phyloP scores from a whole-genome alignment of 2,888 invertebrate species.

The Nymphalis c-album region DNA sequence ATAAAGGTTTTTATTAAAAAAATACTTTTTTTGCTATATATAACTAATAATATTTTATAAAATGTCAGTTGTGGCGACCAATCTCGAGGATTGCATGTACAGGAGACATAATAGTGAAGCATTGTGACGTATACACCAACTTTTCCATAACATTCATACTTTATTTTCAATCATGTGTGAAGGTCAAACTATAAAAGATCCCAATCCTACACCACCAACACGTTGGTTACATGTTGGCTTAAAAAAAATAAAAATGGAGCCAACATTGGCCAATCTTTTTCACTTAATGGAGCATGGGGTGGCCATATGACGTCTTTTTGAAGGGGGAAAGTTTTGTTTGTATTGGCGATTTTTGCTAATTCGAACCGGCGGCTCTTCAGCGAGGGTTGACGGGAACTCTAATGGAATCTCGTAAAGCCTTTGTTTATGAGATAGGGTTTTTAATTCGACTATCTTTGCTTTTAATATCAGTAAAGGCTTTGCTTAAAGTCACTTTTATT shows the following conservation, averaged over 20 bases:
- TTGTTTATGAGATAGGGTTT: slow-evolving; percentile 34
- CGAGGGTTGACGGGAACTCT: slow-evolving; percentile 36
- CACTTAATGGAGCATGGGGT: slow-evolving; percentile 24
- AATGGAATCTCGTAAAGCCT: slow-evolving; percentile 43
- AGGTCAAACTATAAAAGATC: too few species aligned
- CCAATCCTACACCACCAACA: too few species aligned
- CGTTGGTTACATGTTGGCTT: background rate
- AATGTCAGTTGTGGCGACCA: too few species aligned
- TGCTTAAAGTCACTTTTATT: background rate
- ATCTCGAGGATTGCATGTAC: too few species aligned
- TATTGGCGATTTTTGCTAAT: slow-evolving; percentile 58
- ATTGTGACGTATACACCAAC: too few species aligned
- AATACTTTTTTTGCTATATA: too few species aligned
- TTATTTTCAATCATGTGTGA: too few species aligned
- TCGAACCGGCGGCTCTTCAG: slow-evolving; percentile 44
- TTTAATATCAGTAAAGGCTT: background rate
- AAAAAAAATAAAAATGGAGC: slow-evolving; percentile 3
- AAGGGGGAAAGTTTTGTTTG: slow-evolving; percentile 48
- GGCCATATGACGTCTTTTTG: slow-evolving; percentile 18
- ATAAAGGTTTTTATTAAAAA: too few species aligned
- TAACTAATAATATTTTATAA: too few species aligned
- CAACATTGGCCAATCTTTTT: slow-evolving; percentile 27
- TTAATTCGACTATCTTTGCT: slow-evolving; percentile 28
- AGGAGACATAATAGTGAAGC: too few species aligned
- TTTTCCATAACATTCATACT: too few species aligned